Base-by-base conservation (phyloP, 2,797 vertebrate genomes). In the Parambassis ranga region DNA sequence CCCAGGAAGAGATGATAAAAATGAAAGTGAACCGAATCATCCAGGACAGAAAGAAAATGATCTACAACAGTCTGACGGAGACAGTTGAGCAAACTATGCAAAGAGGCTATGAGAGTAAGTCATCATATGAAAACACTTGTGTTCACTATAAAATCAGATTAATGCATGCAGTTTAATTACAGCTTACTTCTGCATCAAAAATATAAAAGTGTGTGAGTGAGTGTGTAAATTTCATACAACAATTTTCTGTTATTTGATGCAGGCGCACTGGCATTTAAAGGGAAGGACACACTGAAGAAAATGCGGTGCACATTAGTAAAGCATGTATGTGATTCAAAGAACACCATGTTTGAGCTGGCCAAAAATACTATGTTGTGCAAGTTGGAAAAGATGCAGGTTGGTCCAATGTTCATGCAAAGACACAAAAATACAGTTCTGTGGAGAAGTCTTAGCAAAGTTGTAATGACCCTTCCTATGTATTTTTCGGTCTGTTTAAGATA, bases 1-100 rank as follows among this genome's bases (percentile, higher is more conserved):
- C n/a, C n/a, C n/a, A 77, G 74, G 75, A 73, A 24, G 7, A 44
- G 6, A 51, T 67, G 7, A 10, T 76, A 0, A 81, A 71, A 36
- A 13, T 3, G n/a, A 32, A 32, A 16, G 38, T 84, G 4, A 20
- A 50, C 15, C 39, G 58, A 22, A 1, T 4, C 4, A 73, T 79
- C 28, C 27, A 30, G 9, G 6, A 71, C 1, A 3, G 4, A 1
- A 81, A 81, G 30, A 76, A 81, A 61, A 19, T 0, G 3, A 41
- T 84, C 39, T 81, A 81, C 43, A 23, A 1, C 10, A 43, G 56
- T 52, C 43, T 84, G 39, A 42, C 5, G 0, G 3, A 3, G 1
- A 65, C 42, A 37, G 41, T 84, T 0, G 10, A 28, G 63, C 5
- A 22, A 6, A 6, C 3, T 7, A 84, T 80, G 77, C 1, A 37